Conservation (phyloP, 2,113 vertebrate species). For the Nothocercus nigrocapillus region DNA sequence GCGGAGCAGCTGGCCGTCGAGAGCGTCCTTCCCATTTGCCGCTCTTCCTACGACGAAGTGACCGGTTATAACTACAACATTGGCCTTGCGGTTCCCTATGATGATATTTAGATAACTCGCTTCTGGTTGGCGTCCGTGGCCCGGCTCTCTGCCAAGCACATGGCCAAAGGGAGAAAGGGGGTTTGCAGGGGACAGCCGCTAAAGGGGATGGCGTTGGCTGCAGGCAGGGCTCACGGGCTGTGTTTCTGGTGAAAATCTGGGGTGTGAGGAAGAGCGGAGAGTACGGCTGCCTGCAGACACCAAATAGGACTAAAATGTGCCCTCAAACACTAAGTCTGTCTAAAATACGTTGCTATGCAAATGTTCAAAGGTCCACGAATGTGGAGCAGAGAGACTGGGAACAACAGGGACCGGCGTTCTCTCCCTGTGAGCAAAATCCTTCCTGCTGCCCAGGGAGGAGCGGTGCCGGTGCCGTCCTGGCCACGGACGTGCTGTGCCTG, state of each 20-base stretch:
- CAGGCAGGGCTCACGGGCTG: fast-evolving
- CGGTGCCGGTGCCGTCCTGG: background rate
- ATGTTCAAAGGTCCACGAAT: fast-evolving
- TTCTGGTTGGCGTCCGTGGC: background rate
- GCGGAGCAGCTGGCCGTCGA: slow-evolving; percentile 80
- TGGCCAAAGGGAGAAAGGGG: background rate
- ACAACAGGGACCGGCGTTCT: background rate
- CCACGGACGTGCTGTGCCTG: fast-evolving
- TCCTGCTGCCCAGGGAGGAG: background rate
- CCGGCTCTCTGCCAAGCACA: background rate
- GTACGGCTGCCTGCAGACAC: background rate
- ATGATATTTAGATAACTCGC: slow-evolving; percentile 57
- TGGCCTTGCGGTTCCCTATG: slow-evolving; percentile 85
- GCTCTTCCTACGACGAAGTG: slow-evolving; percentile 79
- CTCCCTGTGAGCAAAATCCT: background rate
- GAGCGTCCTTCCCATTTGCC: slow-evolving; percentile 90
- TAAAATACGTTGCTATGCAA: fast-evolving
- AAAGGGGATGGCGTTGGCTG: fast-evolving
- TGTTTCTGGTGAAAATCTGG: background rate
- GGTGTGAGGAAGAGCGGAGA: fast-evolving
- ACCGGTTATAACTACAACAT: slow-evolving; percentile 90
- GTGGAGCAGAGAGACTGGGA: background rate
- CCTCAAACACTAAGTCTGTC: fast-evolving
- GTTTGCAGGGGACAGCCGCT: fast-evolving
- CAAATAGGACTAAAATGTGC: fast-evolving